phyloP scores from a whole-genome alignment of 2,113 vertebrate genomes.

The Numida meleagris region DNA sequence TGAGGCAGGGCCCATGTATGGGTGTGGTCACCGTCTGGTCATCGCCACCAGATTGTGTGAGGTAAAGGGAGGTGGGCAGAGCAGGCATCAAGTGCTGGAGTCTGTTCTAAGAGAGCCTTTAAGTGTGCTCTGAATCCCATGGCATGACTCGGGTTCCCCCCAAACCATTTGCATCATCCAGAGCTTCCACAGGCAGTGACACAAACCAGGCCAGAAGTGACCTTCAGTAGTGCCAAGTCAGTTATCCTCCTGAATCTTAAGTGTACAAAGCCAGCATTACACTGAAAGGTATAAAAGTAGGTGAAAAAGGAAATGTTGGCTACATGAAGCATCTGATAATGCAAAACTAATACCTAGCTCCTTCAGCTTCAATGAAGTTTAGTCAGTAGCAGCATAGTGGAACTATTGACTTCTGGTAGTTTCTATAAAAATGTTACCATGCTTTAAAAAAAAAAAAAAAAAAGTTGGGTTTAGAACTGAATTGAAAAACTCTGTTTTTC shows the following conservation, averaged over 20 bases:
- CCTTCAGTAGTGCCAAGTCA: not conserved
- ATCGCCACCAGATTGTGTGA: not conserved
- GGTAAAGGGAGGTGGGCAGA: not conserved
- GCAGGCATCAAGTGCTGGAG: not conserved
- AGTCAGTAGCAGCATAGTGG: not conserved
- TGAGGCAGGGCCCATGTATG: not conserved
- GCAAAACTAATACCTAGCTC: not conserved
- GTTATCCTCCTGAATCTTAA: accelerated
- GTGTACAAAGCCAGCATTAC: not conserved
- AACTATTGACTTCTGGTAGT: not conserved
- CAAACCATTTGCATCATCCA: not conserved
- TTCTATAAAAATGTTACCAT: not conserved
- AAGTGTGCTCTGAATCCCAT: not conserved
- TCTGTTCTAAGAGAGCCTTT: not conserved
- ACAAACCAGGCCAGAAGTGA: not conserved
- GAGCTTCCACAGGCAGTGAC: too few relatives aligned
- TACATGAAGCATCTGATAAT: not conserved
- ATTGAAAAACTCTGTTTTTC: not conserved
- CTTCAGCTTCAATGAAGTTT: not conserved
- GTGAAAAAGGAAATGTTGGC: not conserved
- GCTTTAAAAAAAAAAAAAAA: not conserved
- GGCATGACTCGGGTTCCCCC: not conserved
- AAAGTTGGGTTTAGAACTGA: not conserved
- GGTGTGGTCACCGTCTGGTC: not conserved
- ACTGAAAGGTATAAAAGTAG: not conserved